Conservation (phyloP, 2,797 vertebrate species). For the Schizopygopsis malacanthus region DNA sequence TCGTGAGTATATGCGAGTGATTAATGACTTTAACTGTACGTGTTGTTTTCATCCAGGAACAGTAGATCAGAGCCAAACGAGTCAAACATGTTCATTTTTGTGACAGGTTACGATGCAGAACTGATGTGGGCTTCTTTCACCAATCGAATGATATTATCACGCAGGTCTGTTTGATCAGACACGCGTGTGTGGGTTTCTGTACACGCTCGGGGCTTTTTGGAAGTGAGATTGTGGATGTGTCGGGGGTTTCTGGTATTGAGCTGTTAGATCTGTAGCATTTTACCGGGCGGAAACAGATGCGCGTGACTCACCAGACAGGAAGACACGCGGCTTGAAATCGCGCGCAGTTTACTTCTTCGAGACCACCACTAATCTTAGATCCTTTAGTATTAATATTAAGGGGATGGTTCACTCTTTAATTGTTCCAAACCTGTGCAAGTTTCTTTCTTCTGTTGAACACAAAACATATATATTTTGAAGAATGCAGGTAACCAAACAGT, state of each 20-base stretch:
- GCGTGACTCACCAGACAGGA: slow-evolving; percentile 13
- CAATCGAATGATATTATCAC: neutral
- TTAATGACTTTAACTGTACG: neutral
- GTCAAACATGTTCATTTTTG: neutral
- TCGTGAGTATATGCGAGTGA: neutral
- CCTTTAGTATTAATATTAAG: neutral
- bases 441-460: neutral
- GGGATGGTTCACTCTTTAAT: neutral
- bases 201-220: slow-evolving; percentile 7
- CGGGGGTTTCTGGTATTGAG: neutral
- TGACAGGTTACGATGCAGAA: neutral
- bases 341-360: neutral
- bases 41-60: neutral
- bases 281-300: slow-evolving; percentile 7
- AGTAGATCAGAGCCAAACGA: neutral
- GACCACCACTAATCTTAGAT: slow-evolving; percentile 13
- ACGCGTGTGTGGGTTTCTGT: neutral
- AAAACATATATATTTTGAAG: neutral
- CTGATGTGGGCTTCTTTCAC: neutral
- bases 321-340: neutral
- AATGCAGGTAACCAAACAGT: neutral
- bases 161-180: neutral
- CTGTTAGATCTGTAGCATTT: slow-evolving; percentile 15
- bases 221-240: slow-evolving; percentile 15
- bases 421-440: neutral